A percentile compares a stretch with the other conserved stretches of the same genome.
Conservation (phyloP, 2,888 invertebrate genomes). For the Lycaena phlaeas region DNA sequence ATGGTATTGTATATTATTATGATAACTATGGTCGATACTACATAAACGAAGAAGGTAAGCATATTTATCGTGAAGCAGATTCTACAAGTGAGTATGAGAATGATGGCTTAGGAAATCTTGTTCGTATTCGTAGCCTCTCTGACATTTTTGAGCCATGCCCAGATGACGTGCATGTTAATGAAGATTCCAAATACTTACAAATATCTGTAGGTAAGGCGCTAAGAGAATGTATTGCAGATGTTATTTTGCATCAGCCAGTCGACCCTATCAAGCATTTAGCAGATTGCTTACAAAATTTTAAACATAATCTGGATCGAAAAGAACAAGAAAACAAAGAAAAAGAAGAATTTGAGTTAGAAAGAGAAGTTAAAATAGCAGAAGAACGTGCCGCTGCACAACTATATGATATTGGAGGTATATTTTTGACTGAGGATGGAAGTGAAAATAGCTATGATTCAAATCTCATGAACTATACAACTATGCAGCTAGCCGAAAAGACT, state of each 20-base stretch:
- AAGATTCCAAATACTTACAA: slow-evolving; percentile 58
- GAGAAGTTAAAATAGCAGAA: slow-evolving; percentile 43
- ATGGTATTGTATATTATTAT: slow-evolving; percentile 48
- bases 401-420: slow-evolving; percentile 39
- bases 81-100: slow-evolving; percentile 56
- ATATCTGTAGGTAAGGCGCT: slow-evolving; percentile 48
- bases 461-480: slow-evolving; percentile 37
- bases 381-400: slow-evolving; percentile 44
- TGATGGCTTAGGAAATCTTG: slow-evolving; percentile 63
- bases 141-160: slow-evolving; percentile 51
- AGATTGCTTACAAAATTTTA: slow-evolving; percentile 40
- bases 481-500: slow-evolving; percentile 27
- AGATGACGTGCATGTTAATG: slow-evolving; percentile 48
- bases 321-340: slow-evolving; percentile 42
- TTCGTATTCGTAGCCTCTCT: slow-evolving; percentile 47
- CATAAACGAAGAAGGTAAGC: slow-evolving; percentile 47
- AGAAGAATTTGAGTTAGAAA: slow-evolving; percentile 41
- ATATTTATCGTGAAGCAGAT: slow-evolving; percentile 53
- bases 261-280: slow-evolving; percentile 60
- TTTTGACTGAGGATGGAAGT: slow-evolving; percentile 43
- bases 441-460: slow-evolving; percentile 59
- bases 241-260: slow-evolving; percentile 49
- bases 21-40: slow-evolving; percentile 61
- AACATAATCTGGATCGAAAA: slow-evolving; percentile 47
- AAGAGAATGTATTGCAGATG: slow-evolving; percentile 49